Conservation (phyloP, 2,888 invertebrate genomes). For the Calameuta pallipes region DNA sequence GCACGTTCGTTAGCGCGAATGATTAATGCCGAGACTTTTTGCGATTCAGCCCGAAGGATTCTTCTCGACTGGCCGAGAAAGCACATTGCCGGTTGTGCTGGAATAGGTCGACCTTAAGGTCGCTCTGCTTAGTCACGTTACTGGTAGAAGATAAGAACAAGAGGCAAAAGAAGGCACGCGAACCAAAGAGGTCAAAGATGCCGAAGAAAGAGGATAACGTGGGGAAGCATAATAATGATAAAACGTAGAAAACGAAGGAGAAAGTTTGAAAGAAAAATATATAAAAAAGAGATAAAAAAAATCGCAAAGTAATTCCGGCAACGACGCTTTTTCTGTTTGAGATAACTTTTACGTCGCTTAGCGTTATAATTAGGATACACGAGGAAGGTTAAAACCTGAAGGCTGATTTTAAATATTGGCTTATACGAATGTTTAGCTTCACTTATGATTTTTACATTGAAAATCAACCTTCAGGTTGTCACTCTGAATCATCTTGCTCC, state of each 20-base stretch:
- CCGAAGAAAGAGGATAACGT: neutral
- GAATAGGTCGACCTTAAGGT: neutral
- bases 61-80: neutral
- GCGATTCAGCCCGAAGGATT: slow-evolving; percentile 17
- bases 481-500: neutral
- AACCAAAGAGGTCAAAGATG: neutral
- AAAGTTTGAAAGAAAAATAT: neutral
- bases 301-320: neutral
- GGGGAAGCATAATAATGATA: neutral
- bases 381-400: neutral
- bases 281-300: neutral
- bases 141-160: neutral
- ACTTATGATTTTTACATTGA: neutral
- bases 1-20: slow-evolving; percentile 20
- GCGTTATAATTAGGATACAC: neutral
- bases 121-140: neutral
- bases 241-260: neutral
- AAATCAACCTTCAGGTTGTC: neutral
- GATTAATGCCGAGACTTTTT: slow-evolving; percentile 21
- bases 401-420: neutral
- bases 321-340: neutral
- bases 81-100: neutral
- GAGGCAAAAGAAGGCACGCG: neutral
- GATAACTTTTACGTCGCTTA: neutral
- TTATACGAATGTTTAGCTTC: neutral